A percentile compares a stretch with the other conserved stretches of the same genome.
Conservation (phyloP, 2,113 vertebrate species). For the Andinoacara biseriatus region DNA sequence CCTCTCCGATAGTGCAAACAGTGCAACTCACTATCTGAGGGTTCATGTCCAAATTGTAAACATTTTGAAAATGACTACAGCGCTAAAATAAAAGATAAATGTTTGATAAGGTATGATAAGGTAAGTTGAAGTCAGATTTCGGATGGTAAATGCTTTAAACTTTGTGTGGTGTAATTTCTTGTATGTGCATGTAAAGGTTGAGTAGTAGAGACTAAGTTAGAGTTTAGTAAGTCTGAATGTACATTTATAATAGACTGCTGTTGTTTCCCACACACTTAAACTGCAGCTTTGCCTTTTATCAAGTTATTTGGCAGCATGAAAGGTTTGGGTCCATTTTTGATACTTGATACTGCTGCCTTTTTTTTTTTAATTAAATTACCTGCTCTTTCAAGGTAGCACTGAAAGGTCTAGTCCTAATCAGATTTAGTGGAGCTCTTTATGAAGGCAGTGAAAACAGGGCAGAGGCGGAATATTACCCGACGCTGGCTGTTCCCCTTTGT, state of each 20-base stretch:
- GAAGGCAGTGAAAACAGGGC: slow-evolving; percentile 27
- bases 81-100: not conserved
- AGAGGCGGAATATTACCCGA: not conserved
- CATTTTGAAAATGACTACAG: not conserved
- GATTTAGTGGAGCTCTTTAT: not conserved
- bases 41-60: not conserved
- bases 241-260: not conserved
- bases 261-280: not conserved
- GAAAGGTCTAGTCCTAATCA: slow-evolving; percentile 1
- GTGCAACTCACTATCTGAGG: not conserved
- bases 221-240: not conserved
- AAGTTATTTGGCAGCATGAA: not conserved
- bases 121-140: not conserved
- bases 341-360: not conserved
- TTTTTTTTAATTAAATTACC: not conserved
- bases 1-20: not conserved
- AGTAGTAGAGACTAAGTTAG: not conserved
- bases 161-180: not conserved
- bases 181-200: not conserved
- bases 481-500: slow-evolving; percentile 8
- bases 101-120: not conserved
- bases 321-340: not conserved
- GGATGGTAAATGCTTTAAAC: not conserved
- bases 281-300: not conserved
- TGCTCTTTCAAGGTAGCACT: slow-evolving; percentile 3